Conservation (phyloP, 2,797 vertebrate genomes). For the Moxostoma hubbsi region DNA sequence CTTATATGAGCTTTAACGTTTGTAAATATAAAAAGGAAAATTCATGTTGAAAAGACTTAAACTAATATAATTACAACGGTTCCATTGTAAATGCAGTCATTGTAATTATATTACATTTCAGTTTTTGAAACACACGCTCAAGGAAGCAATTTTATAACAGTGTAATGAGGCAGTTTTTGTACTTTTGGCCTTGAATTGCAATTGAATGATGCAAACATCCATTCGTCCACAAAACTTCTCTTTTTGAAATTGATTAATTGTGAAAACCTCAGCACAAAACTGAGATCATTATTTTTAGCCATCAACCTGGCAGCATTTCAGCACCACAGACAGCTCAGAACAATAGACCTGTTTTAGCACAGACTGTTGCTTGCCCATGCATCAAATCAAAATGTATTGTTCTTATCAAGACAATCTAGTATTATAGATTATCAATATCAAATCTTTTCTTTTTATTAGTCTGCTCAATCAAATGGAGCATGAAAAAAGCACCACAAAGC, state of each 20-base stretch:
- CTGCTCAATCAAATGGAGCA: background rate
- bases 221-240: background rate
- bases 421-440: background rate
- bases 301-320: conserved; percentile 60
- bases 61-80: no score
- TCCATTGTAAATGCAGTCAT: no score
- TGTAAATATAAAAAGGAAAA: no score
- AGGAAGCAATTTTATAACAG: background rate
- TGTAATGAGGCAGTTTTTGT: background rate
- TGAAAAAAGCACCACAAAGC: no score
- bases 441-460: background rate
- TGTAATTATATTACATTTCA: no score
- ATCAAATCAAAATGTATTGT: background rate
- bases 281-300: background rate
- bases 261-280: background rate
- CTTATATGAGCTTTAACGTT: no score
- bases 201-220: background rate
- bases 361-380: background rate
- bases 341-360: background rate
- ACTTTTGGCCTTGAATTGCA: background rate
- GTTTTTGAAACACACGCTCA: background rate
- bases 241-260: background rate
- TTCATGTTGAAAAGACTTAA: no score
- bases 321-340: conserved; percentile 72
- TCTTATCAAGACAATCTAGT: background rate